Conservation (phyloP, 1,140 invertebrate species). For the Camponotus floridanus region DNA sequence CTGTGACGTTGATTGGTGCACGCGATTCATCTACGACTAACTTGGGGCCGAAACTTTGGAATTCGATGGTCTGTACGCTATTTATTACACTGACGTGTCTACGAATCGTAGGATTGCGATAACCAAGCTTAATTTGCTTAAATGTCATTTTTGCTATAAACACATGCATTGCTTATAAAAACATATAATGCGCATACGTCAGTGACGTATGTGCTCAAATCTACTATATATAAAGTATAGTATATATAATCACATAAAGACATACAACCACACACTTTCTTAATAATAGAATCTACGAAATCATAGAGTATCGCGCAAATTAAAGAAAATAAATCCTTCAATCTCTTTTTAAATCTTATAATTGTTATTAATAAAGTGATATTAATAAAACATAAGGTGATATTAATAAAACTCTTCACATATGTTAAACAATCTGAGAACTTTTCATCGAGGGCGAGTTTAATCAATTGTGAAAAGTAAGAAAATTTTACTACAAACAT, state of each 20-base stretch:
- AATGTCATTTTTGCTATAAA: constrained; percentile 60
- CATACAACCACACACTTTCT: neutral
- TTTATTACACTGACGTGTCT: neutral
- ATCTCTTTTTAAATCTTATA: neutral
- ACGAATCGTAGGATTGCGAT: constrained; percentile 54
- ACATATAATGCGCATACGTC: neutral
- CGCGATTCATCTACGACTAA: constrained; percentile 40
- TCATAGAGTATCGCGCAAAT: neutral
- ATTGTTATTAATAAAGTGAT: too few species aligned
- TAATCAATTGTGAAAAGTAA: neutral
- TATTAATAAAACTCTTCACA: too few species aligned
- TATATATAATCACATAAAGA: neutral
- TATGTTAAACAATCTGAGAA: neutral
- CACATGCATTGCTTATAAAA: constrained; percentile 4
- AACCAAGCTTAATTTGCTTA: constrained; percentile 68
- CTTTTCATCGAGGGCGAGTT: neutral
- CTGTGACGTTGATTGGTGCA: constrained; percentile 61
- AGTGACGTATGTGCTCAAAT: neutral
- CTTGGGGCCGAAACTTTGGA: constrained; percentile 36
- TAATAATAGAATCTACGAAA: neutral
- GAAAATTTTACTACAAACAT: neutral
- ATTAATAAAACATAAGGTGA: too few species aligned
- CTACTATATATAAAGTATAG: neutral
- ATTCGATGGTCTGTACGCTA: constrained; percentile 16
- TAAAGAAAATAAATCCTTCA: constrained; percentile 3